A percentile compares a stretch with the other conserved stretches of the same genome.
Evolutionary conservation across 2,888 invertebrate species (phyloP).

Genomic region (Amblyjoppa proteus): DNA sequence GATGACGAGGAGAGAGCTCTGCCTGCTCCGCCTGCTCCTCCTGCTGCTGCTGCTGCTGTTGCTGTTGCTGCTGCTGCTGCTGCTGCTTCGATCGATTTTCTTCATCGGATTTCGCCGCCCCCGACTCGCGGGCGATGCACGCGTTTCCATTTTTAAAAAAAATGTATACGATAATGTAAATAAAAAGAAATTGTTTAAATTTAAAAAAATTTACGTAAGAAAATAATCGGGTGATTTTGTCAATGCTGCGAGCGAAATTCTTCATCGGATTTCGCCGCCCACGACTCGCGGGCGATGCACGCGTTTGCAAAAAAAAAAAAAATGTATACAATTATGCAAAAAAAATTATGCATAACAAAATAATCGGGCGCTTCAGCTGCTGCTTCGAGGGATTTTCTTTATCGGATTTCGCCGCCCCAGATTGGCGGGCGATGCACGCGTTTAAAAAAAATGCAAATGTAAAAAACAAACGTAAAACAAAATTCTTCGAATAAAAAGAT

Average conservation of each 20-base stretch:
- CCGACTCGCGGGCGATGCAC: not conserved
- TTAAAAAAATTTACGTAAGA: not conserved
- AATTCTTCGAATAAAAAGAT: too few species aligned
- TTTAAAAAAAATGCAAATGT: not conserved
- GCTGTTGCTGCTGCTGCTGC: not conserved
- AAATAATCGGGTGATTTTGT: not conserved
- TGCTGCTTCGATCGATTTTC: conserved; percentile 58
- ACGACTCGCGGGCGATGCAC: not conserved
- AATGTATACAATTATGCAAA: not conserved
- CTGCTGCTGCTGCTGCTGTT: conserved; percentile 18
- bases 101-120: conserved; percentile 44
- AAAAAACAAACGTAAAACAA: too few species aligned
- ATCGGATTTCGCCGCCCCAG: conserved; percentile 28
- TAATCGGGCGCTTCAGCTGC: too few species aligned
- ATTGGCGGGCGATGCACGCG: not conserved
- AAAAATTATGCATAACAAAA: not conserved
- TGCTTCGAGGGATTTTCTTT: conserved; percentile 56
- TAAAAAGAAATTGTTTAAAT: not conserved
- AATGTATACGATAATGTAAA: too few species aligned
- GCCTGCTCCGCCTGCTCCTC: not conserved
- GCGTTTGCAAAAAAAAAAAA: conserved; percentile 25
- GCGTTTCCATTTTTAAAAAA: not conserved
- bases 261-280: conserved; percentile 40
- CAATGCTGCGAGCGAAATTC: conserved; percentile 53
- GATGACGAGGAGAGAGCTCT: conserved; percentile 41